These are phyloP conservation scores for Octonoba sinensis DNA, from an alignment of 2,888 invertebrate genomes.

Conservation along the genomic window DNA sequence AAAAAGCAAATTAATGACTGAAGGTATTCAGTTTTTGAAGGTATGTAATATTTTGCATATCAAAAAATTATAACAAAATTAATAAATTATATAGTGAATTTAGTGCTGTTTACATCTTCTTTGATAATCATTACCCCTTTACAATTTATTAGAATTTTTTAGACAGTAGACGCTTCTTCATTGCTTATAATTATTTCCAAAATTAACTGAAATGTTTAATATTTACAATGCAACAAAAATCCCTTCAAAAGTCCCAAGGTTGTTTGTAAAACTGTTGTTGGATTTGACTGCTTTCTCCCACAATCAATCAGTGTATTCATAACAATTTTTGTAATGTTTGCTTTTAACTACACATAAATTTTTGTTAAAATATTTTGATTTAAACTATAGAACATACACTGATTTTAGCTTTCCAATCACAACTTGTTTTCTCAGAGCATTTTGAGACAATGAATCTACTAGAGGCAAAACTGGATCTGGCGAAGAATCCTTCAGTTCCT, in stretches of 20 bases:
- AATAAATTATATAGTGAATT: background rate
- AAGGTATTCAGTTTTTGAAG: too few species aligned
- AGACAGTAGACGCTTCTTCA: too few species aligned
- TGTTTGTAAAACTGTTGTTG: too few species aligned
- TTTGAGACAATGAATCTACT: constrained; percentile 48
- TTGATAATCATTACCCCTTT: too few species aligned
- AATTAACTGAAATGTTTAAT: too few species aligned
- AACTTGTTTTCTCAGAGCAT: constrained; percentile 34
- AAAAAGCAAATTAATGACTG: too few species aligned
- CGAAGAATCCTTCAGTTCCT: background rate
- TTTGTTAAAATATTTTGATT: background rate
- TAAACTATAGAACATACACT: constrained; percentile 32
- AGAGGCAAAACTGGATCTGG: constrained; percentile 38
- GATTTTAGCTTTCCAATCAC: constrained; percentile 25
- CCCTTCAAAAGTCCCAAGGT: too few species aligned
- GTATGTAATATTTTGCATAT: background rate
- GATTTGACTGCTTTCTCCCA: too few species aligned
- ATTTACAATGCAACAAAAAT: too few species aligned
- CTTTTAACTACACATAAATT: background rate
- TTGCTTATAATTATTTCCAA: too few species aligned
- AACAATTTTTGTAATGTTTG: background rate
- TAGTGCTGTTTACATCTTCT: too few species aligned
- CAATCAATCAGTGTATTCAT: background rate
- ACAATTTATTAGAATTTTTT: too few species aligned
- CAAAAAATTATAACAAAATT: background rate